A percentile compares a stretch with the other conserved stretches of the same genome.
Conservation (phyloP, 2,113 vertebrate species). For the Irena cyanogastra region DNA sequence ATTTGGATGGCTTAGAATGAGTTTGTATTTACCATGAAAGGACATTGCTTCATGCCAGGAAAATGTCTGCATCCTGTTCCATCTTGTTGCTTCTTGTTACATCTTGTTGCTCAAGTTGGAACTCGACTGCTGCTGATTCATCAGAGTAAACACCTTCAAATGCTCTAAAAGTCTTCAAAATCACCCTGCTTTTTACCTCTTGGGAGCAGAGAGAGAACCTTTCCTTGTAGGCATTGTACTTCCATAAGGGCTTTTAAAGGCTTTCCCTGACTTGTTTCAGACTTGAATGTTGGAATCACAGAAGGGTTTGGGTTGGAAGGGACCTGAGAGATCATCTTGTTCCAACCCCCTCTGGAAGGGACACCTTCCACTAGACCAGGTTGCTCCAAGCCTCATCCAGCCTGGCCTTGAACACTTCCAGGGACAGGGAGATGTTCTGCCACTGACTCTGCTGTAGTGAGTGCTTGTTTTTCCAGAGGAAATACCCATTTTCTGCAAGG, state of each 20-base stretch:
- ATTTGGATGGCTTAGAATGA: not conserved
- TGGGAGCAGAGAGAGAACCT: not conserved
- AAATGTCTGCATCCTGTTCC: not conserved
- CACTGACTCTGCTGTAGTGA: not conserved
- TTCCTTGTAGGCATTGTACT: not conserved
- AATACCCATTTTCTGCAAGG: not conserved
- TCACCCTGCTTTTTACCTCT: not conserved
- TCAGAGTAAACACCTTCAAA: not conserved
- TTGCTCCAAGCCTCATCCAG: not conserved
- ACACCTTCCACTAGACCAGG: not conserved
- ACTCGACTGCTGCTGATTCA: rapidly evolving
- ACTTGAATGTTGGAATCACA: not conserved
- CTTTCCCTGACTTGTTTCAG: not conserved
- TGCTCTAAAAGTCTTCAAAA: not conserved
- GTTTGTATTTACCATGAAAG: not conserved
- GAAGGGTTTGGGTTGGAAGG: not conserved
- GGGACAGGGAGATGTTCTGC: not conserved
- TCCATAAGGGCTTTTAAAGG: not conserved
- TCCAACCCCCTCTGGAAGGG: not conserved
- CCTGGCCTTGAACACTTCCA: not conserved
- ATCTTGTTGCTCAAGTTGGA: not conserved
- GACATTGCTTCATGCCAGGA: not conserved
- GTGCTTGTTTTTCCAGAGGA: not conserved
- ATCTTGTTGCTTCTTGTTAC: not conserved
- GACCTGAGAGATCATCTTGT: not conserved